Percentiles rank a stretch among this genome's conserved stretches.
Conservation (phyloP, 2,113 vertebrate species). For the Paraplagusia blochii region DNA sequence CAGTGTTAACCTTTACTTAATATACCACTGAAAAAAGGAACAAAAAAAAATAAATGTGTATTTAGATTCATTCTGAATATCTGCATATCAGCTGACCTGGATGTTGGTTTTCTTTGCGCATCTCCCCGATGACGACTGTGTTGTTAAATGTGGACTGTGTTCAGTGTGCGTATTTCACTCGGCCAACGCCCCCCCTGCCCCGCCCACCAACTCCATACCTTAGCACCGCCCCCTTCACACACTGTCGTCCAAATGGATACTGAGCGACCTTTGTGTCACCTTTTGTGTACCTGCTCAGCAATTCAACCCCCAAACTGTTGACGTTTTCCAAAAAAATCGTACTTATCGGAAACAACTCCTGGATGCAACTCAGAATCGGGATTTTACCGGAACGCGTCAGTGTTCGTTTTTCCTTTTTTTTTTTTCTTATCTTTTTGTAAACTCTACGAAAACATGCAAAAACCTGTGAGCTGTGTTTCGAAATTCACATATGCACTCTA, state of each 20-base stretch:
- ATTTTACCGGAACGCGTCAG: constrained; percentile 36
- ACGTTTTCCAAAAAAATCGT: constrained; percentile 33
- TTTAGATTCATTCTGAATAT: constrained; percentile 81
- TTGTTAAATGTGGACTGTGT: constrained; percentile 77
- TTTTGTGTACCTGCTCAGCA: constrained; percentile 50
- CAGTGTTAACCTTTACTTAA: constrained; percentile 91
- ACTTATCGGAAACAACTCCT: constrained; percentile 38
- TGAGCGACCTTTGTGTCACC: constrained; percentile 59
- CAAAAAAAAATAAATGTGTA: constrained; percentile 77
- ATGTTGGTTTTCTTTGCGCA: constrained; percentile 67
- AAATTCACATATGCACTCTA: constrained; percentile 73
- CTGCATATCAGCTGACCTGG: constrained; percentile 64
- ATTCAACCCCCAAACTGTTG: constrained; percentile 41
- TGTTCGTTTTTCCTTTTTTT: constrained; percentile 69
- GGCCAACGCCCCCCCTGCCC: constrained; percentile 75
- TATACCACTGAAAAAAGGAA: constrained; percentile 62
- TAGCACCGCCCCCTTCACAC: constrained; percentile 71
- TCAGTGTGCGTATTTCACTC: constrained; percentile 87
- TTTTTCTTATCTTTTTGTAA: constrained; percentile 47
- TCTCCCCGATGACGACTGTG: constrained; percentile 69
- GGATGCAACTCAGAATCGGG: constrained; percentile 48
- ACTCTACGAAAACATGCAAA: constrained; percentile 80
- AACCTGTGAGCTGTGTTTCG: constrained; percentile 68
- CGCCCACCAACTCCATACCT: constrained; percentile 62
- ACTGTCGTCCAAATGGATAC: constrained; percentile 75